A percentile compares a stretch with the other conserved stretches of the same genome.
Conservation (phyloP, 2,797 vertebrate species). For the Cossypha dichroa region DNA sequence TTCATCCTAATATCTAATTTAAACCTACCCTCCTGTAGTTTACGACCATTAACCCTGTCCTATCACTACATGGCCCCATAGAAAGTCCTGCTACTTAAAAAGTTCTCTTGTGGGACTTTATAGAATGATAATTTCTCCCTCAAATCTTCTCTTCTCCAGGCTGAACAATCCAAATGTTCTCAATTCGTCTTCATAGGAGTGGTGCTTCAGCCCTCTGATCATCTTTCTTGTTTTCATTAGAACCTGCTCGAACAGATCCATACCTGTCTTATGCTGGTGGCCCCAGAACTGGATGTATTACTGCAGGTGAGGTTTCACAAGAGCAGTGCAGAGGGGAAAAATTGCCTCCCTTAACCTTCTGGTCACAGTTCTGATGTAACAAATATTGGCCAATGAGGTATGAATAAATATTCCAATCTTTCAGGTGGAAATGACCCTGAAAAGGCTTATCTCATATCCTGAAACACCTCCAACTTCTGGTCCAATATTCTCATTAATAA, state of each 20-base stretch:
- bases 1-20: background rate
- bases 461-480: background rate
- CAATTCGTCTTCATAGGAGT: background rate
- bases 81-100: background rate
- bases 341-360: background rate
- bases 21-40: background rate
- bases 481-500: background rate
- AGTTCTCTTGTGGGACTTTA: background rate
- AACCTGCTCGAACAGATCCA: fast-evolving
- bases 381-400: background rate
- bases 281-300: background rate
- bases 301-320: background rate
- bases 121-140: background rate
- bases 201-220: background rate
- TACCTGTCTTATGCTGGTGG: background rate
- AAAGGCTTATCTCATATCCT: background rate
- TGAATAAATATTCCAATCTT: background rate
- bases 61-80: background rate
- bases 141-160: background rate
- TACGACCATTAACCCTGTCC: background rate
- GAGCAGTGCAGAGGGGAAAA: background rate
- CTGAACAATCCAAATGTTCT: background rate
- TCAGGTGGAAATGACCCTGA: background rate
- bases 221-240: background rate
- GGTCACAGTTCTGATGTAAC: background rate